phyloP scores from a whole-genome alignment of 2,888 invertebrate genomes.

The Papilio demoleus region DNA sequence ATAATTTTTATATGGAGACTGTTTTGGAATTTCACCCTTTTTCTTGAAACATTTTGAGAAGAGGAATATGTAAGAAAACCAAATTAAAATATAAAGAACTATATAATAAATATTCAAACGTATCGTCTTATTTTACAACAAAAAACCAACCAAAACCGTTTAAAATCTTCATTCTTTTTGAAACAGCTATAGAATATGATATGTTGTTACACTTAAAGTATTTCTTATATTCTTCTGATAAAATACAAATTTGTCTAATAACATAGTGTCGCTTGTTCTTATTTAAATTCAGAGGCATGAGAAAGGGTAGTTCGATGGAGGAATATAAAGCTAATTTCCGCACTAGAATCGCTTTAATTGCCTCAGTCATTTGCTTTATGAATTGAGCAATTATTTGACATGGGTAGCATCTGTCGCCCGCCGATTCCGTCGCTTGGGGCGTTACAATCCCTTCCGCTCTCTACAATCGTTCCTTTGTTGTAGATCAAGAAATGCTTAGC shows the following conservation, averaged over 20 bases:
- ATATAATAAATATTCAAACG: no score
- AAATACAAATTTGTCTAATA: no score
- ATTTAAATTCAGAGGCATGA: neutral
- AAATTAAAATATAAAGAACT: no score
- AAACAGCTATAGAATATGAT: no score
- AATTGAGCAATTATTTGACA: constrained; percentile 39
- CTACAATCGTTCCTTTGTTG: constrained; percentile 32
- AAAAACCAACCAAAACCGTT: no score
- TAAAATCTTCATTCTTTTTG: no score
- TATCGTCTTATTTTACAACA: no score
- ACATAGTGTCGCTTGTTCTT: neutral
- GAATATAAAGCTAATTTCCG: constrained; percentile 22
- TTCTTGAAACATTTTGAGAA: no score
- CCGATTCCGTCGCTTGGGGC: constrained; percentile 28
- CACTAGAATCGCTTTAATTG: constrained; percentile 30
- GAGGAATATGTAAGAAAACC: no score
- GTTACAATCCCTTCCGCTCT: constrained; percentile 25
- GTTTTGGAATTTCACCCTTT: no score
- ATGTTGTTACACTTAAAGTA: neutral
- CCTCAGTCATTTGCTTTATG: constrained; percentile 30
- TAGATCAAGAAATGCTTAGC: constrained; percentile 26
- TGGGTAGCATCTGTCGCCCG: constrained; percentile 34
- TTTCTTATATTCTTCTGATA: no score
- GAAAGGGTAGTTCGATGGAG: neutral
- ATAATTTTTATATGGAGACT: no score